Evolutionary conservation across 1,140 invertebrate genomes (phyloP).

Genomic region (Pseudomyrmex concolor): DNA sequence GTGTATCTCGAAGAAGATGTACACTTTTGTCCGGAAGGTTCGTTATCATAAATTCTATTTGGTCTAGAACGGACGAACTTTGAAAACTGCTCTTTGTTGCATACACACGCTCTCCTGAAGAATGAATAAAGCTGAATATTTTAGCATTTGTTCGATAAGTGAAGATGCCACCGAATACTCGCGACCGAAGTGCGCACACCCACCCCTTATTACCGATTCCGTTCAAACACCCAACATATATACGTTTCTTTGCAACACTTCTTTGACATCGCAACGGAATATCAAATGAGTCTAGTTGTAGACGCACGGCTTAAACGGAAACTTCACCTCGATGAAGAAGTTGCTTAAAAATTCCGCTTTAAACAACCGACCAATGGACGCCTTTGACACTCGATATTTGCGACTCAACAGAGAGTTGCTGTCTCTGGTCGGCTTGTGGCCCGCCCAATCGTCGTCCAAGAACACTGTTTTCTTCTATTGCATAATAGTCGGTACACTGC

Average conservation of each 20-base stretch:
- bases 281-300: not conserved
- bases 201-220: conserved; percentile 9
- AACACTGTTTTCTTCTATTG: not conserved
- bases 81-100: too few species aligned
- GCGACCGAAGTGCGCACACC: too few species aligned
- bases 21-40: too few species aligned
- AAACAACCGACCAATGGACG: not conserved
- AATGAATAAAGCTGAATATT: too few species aligned
- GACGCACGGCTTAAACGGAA: not conserved
- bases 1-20: too few species aligned
- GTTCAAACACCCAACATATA: conserved; percentile 16
- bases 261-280: conserved; percentile 27
- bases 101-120: too few species aligned
- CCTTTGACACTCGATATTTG: conserved; percentile 29
- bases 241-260: not conserved
- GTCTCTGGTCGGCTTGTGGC: not conserved
- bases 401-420: conserved; percentile 17
- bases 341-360: conserved; percentile 27
- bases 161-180: too few species aligned
- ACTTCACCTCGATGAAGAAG: not conserved
- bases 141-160: too few species aligned
- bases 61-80: too few species aligned
- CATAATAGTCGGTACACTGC: not conserved
- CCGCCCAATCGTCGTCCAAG: not conserved
- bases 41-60: too few species aligned